Percentiles rank a stretch among this genome's conserved stretches.
These are phyloP conservation scores for Saguinus imperator DNA, from an alignment of 2,113 vertebrate species.

Conservation along the genomic window DNA sequence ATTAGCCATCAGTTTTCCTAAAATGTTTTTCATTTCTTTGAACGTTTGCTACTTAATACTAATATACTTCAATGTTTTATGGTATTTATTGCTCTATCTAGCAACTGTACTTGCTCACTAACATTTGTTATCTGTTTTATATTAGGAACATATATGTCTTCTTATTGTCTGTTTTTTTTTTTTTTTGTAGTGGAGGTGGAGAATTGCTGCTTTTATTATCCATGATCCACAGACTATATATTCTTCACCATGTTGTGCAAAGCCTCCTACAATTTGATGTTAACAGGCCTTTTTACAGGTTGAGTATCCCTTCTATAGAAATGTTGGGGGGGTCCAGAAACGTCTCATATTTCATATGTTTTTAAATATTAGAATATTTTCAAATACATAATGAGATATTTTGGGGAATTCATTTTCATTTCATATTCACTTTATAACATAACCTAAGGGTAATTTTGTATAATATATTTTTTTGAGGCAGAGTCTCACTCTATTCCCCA, in stretches of 20 bases:
- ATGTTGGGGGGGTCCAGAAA: background rate
- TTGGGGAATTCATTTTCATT: background rate
- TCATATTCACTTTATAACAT: background rate
- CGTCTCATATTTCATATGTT: background rate
- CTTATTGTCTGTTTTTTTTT: background rate
- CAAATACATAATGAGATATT: background rate
- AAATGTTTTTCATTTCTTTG: background rate
- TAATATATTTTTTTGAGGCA: no score
- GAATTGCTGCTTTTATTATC: background rate
- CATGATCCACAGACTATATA: background rate
- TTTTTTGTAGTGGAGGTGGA: background rate
- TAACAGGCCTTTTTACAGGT: background rate
- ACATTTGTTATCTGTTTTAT: background rate
- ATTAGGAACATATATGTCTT: background rate
- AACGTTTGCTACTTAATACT: background rate
- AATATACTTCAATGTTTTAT: background rate
- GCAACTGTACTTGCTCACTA: background rate
- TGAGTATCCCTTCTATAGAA: background rate
- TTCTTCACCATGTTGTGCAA: background rate
- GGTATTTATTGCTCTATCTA: background rate
- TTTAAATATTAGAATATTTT: background rate
- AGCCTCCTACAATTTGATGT: background rate
- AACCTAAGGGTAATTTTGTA: background rate
- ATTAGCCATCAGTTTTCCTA: accelerated
- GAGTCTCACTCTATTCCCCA: no score